Percentiles rank a stretch among this genome's conserved stretches.
These are phyloP conservation scores for Halcyon chelicuti DNA, from an alignment of 2,797 vertebrate species.

Conservation along the genomic window DNA sequence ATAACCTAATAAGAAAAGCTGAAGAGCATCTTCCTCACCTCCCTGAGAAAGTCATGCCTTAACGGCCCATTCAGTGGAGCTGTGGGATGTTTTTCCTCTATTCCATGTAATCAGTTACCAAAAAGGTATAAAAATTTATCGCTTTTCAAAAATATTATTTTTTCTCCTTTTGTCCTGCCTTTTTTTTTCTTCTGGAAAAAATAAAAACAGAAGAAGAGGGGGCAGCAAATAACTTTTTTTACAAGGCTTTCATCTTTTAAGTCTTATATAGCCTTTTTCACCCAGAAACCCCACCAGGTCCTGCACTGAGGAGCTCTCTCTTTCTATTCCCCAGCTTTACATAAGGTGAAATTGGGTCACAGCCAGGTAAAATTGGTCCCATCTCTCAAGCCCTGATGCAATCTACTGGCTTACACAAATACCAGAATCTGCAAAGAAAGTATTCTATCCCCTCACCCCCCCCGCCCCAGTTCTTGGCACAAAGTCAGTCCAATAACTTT, in stretches of 20 bases:
- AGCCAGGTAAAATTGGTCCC: neutral
- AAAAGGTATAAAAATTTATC: neutral
- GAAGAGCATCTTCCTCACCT: neutral
- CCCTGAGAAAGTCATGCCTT: neutral
- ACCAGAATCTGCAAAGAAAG: neutral
- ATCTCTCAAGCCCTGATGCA: neutral
- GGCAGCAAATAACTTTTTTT: neutral
- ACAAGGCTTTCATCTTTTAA: neutral
- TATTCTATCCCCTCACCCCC: rapidly evolving
- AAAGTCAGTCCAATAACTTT: neutral
- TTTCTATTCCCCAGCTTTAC: neutral
- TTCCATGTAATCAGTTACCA: neutral
- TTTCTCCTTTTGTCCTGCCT: neutral
- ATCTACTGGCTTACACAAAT: rapidly evolving
- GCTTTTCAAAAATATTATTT: neutral
- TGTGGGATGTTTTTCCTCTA: neutral
- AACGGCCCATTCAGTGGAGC: neutral
- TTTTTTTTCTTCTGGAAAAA: no score
- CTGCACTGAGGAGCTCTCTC: neutral
- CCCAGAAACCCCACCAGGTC: neutral
- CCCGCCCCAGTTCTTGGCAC: neutral
- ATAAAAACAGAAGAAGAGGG: neutral
- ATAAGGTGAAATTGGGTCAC: neutral
- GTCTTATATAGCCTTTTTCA: neutral
- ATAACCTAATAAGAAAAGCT: neutral